A percentile compares a stretch with the other conserved stretches of the same genome.
phyloP scores from a whole-genome alignment of 2,888 invertebrate species.

The Marasmarcha lunaedactyla region DNA sequence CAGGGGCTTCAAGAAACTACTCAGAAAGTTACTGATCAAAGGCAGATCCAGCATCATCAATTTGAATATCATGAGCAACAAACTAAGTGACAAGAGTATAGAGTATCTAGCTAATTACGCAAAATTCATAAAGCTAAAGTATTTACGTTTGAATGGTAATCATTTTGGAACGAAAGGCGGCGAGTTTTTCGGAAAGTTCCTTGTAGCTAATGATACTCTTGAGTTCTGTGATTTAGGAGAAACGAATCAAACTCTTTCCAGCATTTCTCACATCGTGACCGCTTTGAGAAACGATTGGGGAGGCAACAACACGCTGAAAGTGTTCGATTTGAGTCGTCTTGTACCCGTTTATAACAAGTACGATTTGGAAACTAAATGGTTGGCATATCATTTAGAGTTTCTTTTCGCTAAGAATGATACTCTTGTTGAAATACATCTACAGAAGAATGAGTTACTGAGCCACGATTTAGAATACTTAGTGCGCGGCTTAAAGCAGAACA shows the following conservation, averaged over 20 bases:
- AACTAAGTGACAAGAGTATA: conserved; percentile 54
- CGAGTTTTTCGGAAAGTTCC: conserved; percentile 54
- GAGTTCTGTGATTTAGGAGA: conserved; percentile 68
- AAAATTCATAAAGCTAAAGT: conserved; percentile 46
- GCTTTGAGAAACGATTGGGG: conserved; percentile 45
- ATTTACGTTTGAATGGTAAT: conserved; percentile 70
- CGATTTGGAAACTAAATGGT: conserved; percentile 51
- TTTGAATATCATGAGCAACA: conserved; percentile 70
- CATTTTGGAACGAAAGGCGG: conserved; percentile 67
- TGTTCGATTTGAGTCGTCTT: conserved; percentile 47
- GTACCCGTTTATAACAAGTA: conserved; percentile 45
- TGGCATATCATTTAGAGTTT: conserved; percentile 60
- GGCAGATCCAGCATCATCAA: conserved; percentile 54
- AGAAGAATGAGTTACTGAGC: conserved; percentile 70
- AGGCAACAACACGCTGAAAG: conserved; percentile 35
- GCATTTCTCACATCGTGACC: conserved; percentile 64
- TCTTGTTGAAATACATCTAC: conserved; percentile 67
- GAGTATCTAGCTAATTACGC: conserved; percentile 38
- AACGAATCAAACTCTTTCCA: conserved; percentile 65
- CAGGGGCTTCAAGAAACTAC: conserved; percentile 46
- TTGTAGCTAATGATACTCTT: conserved; percentile 51
- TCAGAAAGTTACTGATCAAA: conserved; percentile 49
- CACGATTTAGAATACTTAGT: conserved; percentile 71
- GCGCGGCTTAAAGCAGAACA: conserved; percentile 59
- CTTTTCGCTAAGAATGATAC: conserved; percentile 41